Percentiles rank a stretch among this genome's conserved stretches.
Conservation (phyloP, 2,113 vertebrate species). For the Centropristis striata region DNA sequence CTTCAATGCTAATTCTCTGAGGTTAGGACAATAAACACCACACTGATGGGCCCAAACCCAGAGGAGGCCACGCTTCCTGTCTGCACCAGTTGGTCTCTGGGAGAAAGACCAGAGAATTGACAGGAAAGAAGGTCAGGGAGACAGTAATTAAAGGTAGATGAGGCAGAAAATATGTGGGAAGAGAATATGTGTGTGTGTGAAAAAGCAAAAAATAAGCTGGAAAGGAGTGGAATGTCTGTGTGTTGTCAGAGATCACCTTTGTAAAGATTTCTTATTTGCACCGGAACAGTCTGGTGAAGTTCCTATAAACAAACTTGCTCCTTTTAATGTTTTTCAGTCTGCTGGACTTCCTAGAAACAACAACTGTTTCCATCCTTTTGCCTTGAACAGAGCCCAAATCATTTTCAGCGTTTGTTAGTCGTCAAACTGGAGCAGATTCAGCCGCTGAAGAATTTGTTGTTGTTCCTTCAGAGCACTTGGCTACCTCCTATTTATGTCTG, state of each 20-base stretch:
- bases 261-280: constrained; percentile 7
- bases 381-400: constrained; percentile 16
- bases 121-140: constrained; percentile 53
- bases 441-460: constrained; percentile 8
- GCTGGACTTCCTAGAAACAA: constrained; percentile 16
- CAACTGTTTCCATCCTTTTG: constrained; percentile 5
- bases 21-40: constrained; percentile 84
- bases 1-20: constrained; percentile 75
- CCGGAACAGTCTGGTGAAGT: constrained; percentile 9
- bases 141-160: constrained; percentile 38
- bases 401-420: background rate
- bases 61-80: constrained; percentile 73
- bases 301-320: constrained; percentile 26
- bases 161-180: constrained; percentile 35
- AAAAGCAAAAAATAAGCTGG: too few species aligned
- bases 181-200: background rate
- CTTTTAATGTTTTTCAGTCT: constrained; percentile 14
- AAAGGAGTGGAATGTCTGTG: constrained; percentile 3
- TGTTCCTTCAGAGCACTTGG: background rate
- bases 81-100: constrained; percentile 42
- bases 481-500: background rate
- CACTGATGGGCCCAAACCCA: constrained; percentile 60
- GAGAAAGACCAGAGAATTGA: constrained; percentile 66
- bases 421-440: constrained; percentile 9
- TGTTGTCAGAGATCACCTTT: background rate